phyloP scores from a whole-genome alignment of 2,797 vertebrate species.

The Decapterus maruadsi region DNA sequence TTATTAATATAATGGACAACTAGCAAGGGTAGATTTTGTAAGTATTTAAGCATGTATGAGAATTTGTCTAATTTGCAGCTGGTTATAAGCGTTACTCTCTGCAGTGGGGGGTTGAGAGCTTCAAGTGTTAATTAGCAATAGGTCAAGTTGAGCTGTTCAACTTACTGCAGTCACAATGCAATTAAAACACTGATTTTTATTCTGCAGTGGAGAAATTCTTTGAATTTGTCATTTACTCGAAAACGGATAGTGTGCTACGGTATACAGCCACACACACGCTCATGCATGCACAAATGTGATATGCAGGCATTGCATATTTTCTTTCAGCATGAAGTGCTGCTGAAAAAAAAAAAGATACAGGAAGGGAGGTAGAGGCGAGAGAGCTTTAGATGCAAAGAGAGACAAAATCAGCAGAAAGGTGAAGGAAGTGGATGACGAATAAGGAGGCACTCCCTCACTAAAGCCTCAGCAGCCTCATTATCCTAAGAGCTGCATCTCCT shows the following conservation, averaged over 20 bases:
- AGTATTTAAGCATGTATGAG: conserved; percentile 54
- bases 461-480: conserved; percentile 72
- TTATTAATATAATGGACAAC: conserved; percentile 52
- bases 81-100: conserved; percentile 22
- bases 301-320: conserved; percentile 17
- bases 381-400: conserved; percentile 26
- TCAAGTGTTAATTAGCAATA: conserved; percentile 49
- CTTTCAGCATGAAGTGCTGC: background rate
- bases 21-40: conserved; percentile 36
- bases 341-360: too few relatives aligned
- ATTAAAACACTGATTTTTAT: conserved; percentile 20
- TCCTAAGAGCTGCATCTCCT: conserved; percentile 68
- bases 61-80: conserved; percentile 54
- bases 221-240: conserved; percentile 3
- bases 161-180: conserved; percentile 8
- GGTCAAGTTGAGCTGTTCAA: conserved; percentile 37
- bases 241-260: background rate
- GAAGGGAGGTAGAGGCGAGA: background rate
- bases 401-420: conserved; percentile 47
- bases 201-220: background rate
- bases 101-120: conserved; percentile 26
- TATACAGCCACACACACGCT: background rate
- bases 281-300: conserved; percentile 1
- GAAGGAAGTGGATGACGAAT: conserved; percentile 36
- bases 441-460: conserved; percentile 36